Conservation (phyloP, 2,888 invertebrate genomes). For the Drosophila colorata region DNA sequence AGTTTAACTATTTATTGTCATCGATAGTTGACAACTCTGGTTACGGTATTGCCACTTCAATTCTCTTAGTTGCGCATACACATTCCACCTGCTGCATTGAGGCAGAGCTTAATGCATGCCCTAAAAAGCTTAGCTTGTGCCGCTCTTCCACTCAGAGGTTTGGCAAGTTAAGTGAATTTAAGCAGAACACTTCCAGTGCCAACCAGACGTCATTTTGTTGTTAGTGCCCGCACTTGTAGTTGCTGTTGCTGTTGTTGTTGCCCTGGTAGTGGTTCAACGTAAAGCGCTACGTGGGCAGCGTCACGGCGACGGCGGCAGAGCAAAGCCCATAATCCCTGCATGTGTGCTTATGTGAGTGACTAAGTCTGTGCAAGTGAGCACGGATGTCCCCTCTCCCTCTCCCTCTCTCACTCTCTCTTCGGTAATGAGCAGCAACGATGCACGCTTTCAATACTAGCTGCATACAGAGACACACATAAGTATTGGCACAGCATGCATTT, state of each 20-base stretch:
- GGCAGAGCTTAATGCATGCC: slow-evolving; percentile 16
- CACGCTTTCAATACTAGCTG: too few relatives aligned
- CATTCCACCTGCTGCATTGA: neutral
- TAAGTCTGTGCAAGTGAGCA: slow-evolving; percentile 4
- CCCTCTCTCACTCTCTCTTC: neutral
- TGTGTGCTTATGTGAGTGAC: slow-evolving; percentile 7
- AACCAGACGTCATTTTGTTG: slow-evolving; percentile 45
- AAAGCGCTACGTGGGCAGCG: too few relatives aligned
- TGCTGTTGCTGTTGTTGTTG: slow-evolving; percentile 3
- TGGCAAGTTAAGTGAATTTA: slow-evolving; percentile 52
- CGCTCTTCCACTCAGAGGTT: slow-evolving; percentile 2
- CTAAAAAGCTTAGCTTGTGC: neutral
- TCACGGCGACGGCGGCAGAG: slow-evolving; percentile 16
- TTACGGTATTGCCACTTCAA: slow-evolving; percentile 6
- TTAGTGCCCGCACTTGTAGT: slow-evolving; percentile 3
- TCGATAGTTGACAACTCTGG: neutral
- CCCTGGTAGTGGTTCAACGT: slow-evolving; percentile 4
- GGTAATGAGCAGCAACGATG: slow-evolving; percentile 19
- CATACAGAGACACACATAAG: too few relatives aligned
- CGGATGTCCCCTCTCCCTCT: slow-evolving; percentile 3
- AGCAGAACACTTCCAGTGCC: slow-evolving; percentile 49
- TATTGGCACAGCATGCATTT: too few relatives aligned
- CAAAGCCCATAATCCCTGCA: slow-evolving; percentile 37
- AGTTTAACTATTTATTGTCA: neutral
- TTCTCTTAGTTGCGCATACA: neutral